Base-by-base conservation (phyloP, 2,888 invertebrate species). In the Herminia tarsipennalis region DNA sequence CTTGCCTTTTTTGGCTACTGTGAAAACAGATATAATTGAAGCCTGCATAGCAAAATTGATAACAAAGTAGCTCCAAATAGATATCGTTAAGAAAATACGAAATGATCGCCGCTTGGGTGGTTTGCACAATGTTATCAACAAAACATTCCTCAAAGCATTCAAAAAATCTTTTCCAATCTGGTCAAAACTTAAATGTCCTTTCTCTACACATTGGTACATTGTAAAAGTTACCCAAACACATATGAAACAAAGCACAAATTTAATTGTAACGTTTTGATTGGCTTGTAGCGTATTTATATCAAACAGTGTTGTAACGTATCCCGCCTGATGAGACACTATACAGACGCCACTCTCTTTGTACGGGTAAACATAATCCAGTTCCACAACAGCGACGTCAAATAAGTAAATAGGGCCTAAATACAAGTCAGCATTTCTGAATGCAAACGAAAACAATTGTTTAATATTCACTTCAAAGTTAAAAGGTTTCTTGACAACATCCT, bases 31-130 rank as follows among this genome's bases (percentile, higher is more conserved):
- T 53, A 83, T 80, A 9, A 92, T 87, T 5, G 77, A 82, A 0
- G 90, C 92, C 53, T 92, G 92, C 1, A 76, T 81, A 2, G 75
- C 72, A 60, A 90, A 92, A 56, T 86, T 92, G 3, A 92, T 56
- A 3, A 88, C 40, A 48, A 90, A 92, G 49, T 83, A 88, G 22
- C 88, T 71, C 89, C 90, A 92, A 17, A 89, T 72, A 1, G 81
- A 73, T 10, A 84, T 59, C 0, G 66, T 49, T n/a, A 89, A 58
- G 53, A 84, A 87, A 42, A 90, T 72, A 5, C 88, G 80, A 51
- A 91, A 86, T 0, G 76, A 75, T 10, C 54, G 36, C 9, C 67
- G 70, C 34, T 65, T 80, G 1, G 90, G 85, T 1, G 85, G 82
- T 14, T 77, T 83, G 39, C 73, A 47, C 8, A 89, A 51, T 36